Percentiles rank a stretch among this genome's conserved stretches.
Evolutionary conservation across 1,140 invertebrate species (phyloP).

Genomic region (Calephelis nemesis): DNA sequence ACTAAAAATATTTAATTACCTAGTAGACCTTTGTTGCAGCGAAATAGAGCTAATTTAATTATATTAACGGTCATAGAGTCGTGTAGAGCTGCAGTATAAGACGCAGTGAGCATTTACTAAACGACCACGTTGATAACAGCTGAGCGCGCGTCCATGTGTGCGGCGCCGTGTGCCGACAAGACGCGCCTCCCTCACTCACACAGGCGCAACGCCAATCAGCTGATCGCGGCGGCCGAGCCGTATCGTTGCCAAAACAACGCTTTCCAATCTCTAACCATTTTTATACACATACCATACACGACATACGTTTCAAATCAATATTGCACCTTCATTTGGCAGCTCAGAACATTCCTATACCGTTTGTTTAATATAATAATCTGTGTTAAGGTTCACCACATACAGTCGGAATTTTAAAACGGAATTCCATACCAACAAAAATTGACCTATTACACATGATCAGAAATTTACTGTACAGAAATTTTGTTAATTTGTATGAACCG

Average conservation of each 20-base stretch:
- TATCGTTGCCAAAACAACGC: slow-evolving; percentile 7
- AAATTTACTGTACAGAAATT: too few species aligned
- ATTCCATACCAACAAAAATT: too few species aligned
- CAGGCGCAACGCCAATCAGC: not conserved
- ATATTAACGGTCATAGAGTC: not conserved
- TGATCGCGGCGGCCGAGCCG: not conserved
- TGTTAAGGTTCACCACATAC: not conserved
- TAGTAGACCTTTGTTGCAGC: too few species aligned
- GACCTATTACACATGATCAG: too few species aligned
- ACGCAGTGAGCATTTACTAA: not conserved
- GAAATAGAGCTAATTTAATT: too few species aligned
- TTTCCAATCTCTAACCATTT: slow-evolving; percentile 4
- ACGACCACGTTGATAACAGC: not conserved
- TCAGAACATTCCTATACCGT: not conserved
- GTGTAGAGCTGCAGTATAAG: not conserved
- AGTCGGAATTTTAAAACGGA: too few species aligned
- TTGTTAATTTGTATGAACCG: too few species aligned
- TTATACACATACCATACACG: slow-evolving; percentile 4
- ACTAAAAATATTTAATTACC: too few species aligned
- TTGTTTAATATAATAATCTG: not conserved
- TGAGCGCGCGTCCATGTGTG: not conserved
- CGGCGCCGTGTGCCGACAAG: not conserved
- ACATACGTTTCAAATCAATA: not conserved
- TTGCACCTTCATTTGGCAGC: not conserved
- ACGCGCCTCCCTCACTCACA: slow-evolving; percentile 5